Percentiles rank a stretch among this genome's conserved stretches.
Conservation (phyloP, 2,797 vertebrate species). For the Enteromius treurensis region DNA sequence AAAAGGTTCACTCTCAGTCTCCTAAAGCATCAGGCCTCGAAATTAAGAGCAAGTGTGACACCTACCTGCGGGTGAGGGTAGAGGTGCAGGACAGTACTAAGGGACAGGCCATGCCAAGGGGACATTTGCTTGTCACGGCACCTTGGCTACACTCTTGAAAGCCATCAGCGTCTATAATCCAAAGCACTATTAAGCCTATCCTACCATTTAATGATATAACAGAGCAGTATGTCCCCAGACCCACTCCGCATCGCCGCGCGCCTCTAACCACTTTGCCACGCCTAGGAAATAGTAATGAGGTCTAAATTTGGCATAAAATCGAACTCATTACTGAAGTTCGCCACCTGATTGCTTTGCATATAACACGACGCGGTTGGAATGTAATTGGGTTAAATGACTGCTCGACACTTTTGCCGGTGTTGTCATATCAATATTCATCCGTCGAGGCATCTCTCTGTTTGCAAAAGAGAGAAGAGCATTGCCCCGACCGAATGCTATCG, state of each 20-base stretch:
- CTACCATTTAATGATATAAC: conserved; percentile 76
- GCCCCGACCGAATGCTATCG: not conserved
- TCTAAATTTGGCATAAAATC: conserved; percentile 99
- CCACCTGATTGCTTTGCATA: conserved; percentile 94
- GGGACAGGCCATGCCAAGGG: conserved; percentile 48
- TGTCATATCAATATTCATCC: conserved; percentile 74
- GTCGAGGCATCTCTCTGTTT: conserved; percentile 46
- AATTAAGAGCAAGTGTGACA: conserved; percentile 97
- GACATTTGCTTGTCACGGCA: conserved; percentile 54
- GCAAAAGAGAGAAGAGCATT: conserved; percentile 17
- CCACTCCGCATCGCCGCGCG: conserved; percentile 73
- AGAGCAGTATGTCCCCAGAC: conserved; percentile 68
- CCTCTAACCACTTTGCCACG: conserved; percentile 80
- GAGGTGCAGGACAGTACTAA: conserved; percentile 69
- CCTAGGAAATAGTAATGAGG: conserved; percentile 88
- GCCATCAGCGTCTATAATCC: conserved; percentile 70
- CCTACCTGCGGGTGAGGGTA: conserved; percentile 94
- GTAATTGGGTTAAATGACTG: conserved; percentile 91
- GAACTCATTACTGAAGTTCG: conserved; percentile 97
- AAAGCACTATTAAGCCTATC: conserved; percentile 72
- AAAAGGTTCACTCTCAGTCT: conserved; percentile 66
- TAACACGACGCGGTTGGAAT: conserved; percentile 88
- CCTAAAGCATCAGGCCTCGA: conserved; percentile 74
- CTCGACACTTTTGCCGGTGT: conserved; percentile 66
- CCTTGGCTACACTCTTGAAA: conserved; percentile 61